Percentiles rank a stretch among this genome's conserved stretches.
These are phyloP conservation scores for Diabrotica undecimpunctata DNA, from an alignment of 1,140 invertebrate species.

Conservation along the genomic window DNA sequence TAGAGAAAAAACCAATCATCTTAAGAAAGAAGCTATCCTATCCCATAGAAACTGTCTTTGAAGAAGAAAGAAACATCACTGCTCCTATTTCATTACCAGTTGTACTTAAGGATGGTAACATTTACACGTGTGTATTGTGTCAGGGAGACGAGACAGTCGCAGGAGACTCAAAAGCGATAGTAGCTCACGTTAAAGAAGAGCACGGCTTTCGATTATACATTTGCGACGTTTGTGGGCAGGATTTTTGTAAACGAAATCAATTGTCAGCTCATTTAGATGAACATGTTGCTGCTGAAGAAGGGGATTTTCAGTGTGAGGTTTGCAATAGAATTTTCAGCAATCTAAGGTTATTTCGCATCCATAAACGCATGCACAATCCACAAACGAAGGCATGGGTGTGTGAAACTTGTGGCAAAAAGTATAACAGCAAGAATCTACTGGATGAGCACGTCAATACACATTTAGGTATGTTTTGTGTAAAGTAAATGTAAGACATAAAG, in stretches of 20 bases:
- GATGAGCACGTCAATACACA: slow-evolving; percentile 71
- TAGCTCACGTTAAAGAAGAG: slow-evolving; percentile 55
- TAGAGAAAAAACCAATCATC: slow-evolving; percentile 34
- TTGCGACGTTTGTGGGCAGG: slow-evolving; percentile 66
- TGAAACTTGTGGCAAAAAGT: slow-evolving; percentile 61
- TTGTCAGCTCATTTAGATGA: slow-evolving; percentile 63
- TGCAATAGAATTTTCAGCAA: slow-evolving; percentile 64
- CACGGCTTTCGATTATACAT: slow-evolving; percentile 66
- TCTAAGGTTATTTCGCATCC: slow-evolving; percentile 58
- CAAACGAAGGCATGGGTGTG: slow-evolving; percentile 62
- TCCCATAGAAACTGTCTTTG: background rate
- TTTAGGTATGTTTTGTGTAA: slow-evolving; percentile 45
- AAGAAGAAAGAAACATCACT: slow-evolving; percentile 14
- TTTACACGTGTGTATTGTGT: slow-evolving; percentile 61
- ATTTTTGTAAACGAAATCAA: slow-evolving; percentile 60
- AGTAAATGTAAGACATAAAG: too few species aligned
- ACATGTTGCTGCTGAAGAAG: slow-evolving; percentile 57
- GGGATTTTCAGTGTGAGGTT: slow-evolving; percentile 62
- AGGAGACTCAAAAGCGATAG: slow-evolving; percentile 57
- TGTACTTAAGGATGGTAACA: slow-evolving; percentile 36
- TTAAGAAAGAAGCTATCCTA: slow-evolving; percentile 35
- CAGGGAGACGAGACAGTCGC: slow-evolving; percentile 47
- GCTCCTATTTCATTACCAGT: slow-evolving; percentile 17
- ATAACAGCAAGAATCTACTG: slow-evolving; percentile 63
- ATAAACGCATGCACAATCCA: slow-evolving; percentile 60